phyloP scores from a whole-genome alignment of 2,113 vertebrate genomes.

The Ptyas mucosa region DNA sequence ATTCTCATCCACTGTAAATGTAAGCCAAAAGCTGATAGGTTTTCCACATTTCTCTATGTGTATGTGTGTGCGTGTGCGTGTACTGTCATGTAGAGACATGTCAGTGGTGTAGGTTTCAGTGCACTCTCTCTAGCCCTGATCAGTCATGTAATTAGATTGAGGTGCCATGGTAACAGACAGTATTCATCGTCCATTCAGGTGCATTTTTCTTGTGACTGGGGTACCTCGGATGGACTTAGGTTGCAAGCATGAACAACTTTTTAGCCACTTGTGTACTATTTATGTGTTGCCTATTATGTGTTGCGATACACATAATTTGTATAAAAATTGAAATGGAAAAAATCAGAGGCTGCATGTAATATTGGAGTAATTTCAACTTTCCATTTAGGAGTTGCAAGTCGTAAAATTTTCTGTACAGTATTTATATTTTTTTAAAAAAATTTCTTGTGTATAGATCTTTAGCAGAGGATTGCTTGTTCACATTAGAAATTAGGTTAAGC shows the following conservation, averaged over 20 bases:
- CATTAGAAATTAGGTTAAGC: not conserved
- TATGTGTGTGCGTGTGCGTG: slow-evolving; percentile 32
- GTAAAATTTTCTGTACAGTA: not conserved
- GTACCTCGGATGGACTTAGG: slow-evolving; percentile 41
- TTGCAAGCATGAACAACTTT: slow-evolving; percentile 5
- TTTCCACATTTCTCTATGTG: slow-evolving; percentile 31
- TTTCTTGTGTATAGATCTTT: not conserved
- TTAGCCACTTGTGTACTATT: not conserved
- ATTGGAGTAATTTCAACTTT: not conserved
- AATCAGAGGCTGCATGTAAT: not conserved
- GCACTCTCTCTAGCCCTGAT: slow-evolving; percentile 71
- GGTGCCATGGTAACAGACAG: slow-evolving; percentile 83
- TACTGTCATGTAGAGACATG: slow-evolving; percentile 64
- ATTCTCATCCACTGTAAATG: slow-evolving; percentile 36
- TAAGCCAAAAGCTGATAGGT: slow-evolving; percentile 55
- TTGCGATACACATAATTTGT: not conserved
- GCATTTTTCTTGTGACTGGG: slow-evolving; percentile 59
- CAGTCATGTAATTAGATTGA: slow-evolving; percentile 80
- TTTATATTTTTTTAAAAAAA: not conserved
- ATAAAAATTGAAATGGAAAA: slow-evolving; percentile 5
- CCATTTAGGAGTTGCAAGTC: not conserved
- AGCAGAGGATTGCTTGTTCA: not conserved
- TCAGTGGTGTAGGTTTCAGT: slow-evolving; percentile 67
- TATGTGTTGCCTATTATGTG: slow-evolving; percentile 29
- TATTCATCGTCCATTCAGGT: slow-evolving; percentile 74